Evolutionary conservation across 2,888 invertebrate species (phyloP).

Genomic region (Nebria salina): DNA sequence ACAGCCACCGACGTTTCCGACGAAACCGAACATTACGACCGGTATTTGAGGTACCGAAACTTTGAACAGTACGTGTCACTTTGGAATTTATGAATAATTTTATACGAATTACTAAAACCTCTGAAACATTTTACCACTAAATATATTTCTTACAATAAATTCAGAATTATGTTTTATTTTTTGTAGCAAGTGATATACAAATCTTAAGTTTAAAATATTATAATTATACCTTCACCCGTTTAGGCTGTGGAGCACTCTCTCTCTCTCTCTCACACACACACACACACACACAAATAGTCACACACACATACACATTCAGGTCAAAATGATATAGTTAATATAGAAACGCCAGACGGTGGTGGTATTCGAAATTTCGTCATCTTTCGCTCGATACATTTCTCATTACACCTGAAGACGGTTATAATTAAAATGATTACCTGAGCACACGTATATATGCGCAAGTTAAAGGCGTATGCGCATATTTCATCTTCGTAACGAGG

Average conservation of each 20-base stretch:
- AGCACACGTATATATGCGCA: not conserved
- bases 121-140: no score
- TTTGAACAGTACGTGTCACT: conserved; percentile 18
- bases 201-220: no score
- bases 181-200: no score
- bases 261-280: no score
- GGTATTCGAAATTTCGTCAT: conserved; percentile 10
- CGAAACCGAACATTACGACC: conserved; percentile 11
- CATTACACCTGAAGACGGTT: conserved; percentile 21
- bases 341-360: not conserved
- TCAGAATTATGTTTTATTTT: conserved; percentile 13
- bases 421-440: conserved; percentile 17
- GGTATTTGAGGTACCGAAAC: not conserved
- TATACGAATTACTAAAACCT: not conserved
- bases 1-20: conserved; percentile 16
- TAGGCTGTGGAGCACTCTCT: no score
- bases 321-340: not conserved
- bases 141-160: no score
- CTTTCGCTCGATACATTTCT: conserved; percentile 2
- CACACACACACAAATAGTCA: no score
- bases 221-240: no score
- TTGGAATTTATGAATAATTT: conserved; percentile 33
- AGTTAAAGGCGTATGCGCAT: not conserved
- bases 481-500: conserved; percentile 10
- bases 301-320: no score